A percentile compares a stretch with the other conserved stretches of the same genome.
Conservation (phyloP, 2,113 vertebrate species). For the Pholis gunnellus region DNA sequence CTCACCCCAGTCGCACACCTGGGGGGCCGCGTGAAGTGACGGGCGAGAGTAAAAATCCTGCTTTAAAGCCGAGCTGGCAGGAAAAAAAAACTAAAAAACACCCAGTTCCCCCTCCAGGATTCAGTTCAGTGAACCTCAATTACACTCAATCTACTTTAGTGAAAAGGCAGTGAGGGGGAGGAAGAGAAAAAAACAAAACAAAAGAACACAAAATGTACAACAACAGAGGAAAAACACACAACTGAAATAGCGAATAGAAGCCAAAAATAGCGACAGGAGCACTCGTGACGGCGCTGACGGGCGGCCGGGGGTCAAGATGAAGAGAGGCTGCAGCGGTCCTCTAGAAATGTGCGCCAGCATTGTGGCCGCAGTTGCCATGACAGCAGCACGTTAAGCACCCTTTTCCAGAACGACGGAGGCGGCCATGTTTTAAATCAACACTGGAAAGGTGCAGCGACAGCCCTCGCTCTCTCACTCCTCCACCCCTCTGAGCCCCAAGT, state of each 20-base stretch:
- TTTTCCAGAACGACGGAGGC: constrained; percentile 63
- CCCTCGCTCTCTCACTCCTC: constrained; percentile 33
- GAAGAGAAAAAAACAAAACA: background rate
- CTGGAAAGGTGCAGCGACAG: constrained; percentile 57
- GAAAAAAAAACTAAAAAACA: background rate
- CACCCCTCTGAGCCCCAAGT: constrained; percentile 24
- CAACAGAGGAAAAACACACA: constrained; percentile 67
- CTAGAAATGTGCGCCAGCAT: constrained; percentile 63
- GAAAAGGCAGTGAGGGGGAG: constrained; percentile 28
- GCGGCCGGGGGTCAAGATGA: constrained; percentile 45
- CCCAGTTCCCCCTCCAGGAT: constrained; percentile 19
- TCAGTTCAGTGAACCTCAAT: constrained; percentile 54
- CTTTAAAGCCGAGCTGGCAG: constrained; percentile 38
- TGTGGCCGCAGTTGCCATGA: constrained; percentile 71
- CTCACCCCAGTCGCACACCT: constrained; percentile 55
- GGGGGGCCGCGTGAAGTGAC: constrained; percentile 37
- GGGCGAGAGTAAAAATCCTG: constrained; percentile 35
- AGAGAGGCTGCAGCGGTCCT: constrained; percentile 72
- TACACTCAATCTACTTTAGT: constrained; percentile 66
- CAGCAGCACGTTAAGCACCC: constrained; percentile 69
- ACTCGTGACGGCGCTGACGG: constrained; percentile 59
- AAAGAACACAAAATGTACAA: constrained; percentile 69
- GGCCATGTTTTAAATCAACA: constrained; percentile 66
- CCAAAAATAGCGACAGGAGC: constrained; percentile 74
- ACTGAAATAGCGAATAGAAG: constrained; percentile 73